A percentile compares a stretch with the other conserved stretches of the same genome.
These are phyloP conservation scores for Drosophila rhopaloa DNA, from an alignment of 1,140 invertebrate genomes.

Conservation along the genomic window DNA sequence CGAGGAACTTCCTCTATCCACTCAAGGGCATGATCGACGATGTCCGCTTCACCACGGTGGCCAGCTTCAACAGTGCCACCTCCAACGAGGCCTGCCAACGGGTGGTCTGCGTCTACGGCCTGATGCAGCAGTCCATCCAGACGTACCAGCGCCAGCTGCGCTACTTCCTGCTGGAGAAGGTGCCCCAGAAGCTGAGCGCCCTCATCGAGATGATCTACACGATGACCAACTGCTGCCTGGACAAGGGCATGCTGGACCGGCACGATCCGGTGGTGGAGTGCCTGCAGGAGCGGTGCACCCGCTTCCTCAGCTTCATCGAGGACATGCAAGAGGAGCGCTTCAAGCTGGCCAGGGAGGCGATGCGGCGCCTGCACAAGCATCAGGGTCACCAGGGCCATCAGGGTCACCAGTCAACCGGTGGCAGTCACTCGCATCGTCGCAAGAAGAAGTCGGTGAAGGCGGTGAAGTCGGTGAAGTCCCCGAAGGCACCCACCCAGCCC, in stretches of 20 bases:
- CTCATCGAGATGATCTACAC: slow-evolving; percentile 76
- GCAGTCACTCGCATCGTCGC: neutral
- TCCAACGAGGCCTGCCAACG: slow-evolving; percentile 74
- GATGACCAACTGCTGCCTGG: slow-evolving; percentile 68
- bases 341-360: slow-evolving; percentile 47
- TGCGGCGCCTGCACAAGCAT: slow-evolving; percentile 2
- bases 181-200: slow-evolving; percentile 74
- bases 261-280: slow-evolving; percentile 74
- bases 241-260: slow-evolving; percentile 65
- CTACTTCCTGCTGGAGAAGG: slow-evolving; percentile 72
- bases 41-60: slow-evolving; percentile 44
- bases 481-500: neutral
- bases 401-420: neutral
- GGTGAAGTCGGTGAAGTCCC: neutral
- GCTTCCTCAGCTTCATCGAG: slow-evolving; percentile 65
- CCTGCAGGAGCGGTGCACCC: slow-evolving; percentile 65
- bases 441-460: neutral
- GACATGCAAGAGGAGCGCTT: slow-evolving; percentile 76
- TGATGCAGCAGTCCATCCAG: slow-evolving; percentile 62
- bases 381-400: neutral
- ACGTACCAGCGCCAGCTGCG: slow-evolving; percentile 66
- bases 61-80: slow-evolving; percentile 58
- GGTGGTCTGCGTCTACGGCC: slow-evolving; percentile 57
- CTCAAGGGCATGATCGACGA: slow-evolving; percentile 76
- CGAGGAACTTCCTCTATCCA: slow-evolving; percentile 70